Base-by-base conservation (phyloP, 2,113 vertebrate genomes). In the Onychostruthus taczanowskii region DNA sequence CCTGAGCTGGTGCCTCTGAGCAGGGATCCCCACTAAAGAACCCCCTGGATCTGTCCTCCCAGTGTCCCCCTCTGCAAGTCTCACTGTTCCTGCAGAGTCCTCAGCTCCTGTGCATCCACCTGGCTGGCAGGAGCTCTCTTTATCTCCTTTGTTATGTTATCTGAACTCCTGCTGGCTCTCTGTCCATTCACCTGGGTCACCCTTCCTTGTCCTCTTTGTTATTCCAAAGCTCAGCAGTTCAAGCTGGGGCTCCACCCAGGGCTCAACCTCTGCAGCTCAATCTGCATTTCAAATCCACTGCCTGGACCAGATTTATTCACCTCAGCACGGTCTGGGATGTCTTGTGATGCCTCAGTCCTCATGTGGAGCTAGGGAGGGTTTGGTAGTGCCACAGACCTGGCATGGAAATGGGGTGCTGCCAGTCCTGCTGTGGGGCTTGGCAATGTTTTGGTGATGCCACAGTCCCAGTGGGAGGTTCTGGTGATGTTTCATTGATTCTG, bases 401-500 rank as follows among this genome's bases (percentile, higher is more conserved):
- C 8, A 6, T n/a, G 35, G 23, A 9, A 63, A 26, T n/a, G 0
- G 0, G 14, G 28, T 21, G 58, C 21, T 64, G 44, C 37, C 66
- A 46, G 44, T 46, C 13, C 50, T 39, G 33, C 7, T 64, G 28
- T 64, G 50, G 14, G 16, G 11, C 20, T 62, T 85, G 27, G 76
- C 30, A 26, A 16, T 1, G 13, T 46, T 76, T 8, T 81, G 62
- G 43, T 27, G 28, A 13, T 81, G 31, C 28, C 43, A 20, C 17
- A 16, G 16, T 27, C 41, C 56, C 17, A 24, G 28, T 5, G 21
- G 13, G 9, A 20, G 4, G 9, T 26, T 72, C 16, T 79, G 64
- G 56, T 62, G 33, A 2, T 62, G 23, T 33, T 14, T 9, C 41
- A 63, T 66, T 43, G 14, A 58, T 58, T 26, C 11, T 35, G 50